A percentile compares a stretch with the other conserved stretches of the same genome.
Conservation (phyloP, 2,888 invertebrate genomes). For the Oligia fasciuncula region DNA sequence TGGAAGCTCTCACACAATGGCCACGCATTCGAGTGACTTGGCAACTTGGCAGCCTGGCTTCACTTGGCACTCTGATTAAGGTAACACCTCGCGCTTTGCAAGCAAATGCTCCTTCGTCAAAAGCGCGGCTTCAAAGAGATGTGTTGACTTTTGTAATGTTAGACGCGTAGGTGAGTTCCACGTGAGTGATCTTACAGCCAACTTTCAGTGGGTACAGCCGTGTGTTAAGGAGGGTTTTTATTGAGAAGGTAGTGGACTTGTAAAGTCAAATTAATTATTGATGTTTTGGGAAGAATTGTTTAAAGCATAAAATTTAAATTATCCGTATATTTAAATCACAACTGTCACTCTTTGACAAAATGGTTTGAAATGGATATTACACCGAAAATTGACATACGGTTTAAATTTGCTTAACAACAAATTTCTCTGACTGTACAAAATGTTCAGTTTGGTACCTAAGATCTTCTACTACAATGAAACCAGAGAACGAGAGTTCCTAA, state of each 20-base stretch:
- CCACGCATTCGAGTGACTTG: slow-evolving; percentile 73
- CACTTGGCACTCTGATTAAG: slow-evolving; percentile 83
- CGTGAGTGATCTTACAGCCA: slow-evolving; percentile 50
- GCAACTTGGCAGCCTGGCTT: slow-evolving; percentile 52
- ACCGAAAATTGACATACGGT: not conserved
- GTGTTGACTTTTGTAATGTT: slow-evolving; percentile 77
- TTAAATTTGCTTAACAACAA: not conserved
- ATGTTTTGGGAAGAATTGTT: not conserved
- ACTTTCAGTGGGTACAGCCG: slow-evolving; percentile 34
- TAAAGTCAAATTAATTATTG: not conserved
- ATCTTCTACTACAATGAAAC: not conserved
- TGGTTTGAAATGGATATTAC: not conserved
- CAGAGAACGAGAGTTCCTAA: not conserved
- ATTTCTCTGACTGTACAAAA: not conserved
- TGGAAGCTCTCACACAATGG: slow-evolving; percentile 80
- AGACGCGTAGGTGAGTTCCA: slow-evolving; percentile 54
- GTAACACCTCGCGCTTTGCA: slow-evolving; percentile 80
- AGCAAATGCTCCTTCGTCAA: slow-evolving; percentile 73
- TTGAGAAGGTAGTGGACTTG: not conserved
- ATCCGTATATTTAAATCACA: not conserved
- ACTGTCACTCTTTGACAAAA: not conserved
- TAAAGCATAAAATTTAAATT: not conserved
- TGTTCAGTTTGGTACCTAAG: not conserved
- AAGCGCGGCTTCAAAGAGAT: slow-evolving; percentile 75
- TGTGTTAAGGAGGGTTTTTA: slow-evolving; percentile 19